Conservation (phyloP, 2,888 invertebrate species). For the Polymixis flavicincta region DNA sequence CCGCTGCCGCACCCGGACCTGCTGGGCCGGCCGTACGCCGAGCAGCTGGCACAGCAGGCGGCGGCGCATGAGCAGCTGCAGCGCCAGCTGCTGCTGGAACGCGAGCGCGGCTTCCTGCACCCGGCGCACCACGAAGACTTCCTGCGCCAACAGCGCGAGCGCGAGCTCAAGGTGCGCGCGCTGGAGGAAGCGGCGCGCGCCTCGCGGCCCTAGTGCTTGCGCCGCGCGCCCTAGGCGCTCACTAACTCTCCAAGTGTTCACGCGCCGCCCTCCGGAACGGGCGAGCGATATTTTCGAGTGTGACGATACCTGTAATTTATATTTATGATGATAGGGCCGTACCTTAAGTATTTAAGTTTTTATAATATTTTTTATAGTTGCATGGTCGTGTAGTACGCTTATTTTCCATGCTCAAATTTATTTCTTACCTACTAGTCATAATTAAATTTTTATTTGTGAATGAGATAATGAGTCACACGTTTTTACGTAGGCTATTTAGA, state of each 20-base stretch:
- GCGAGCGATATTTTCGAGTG: slow-evolving; percentile 71
- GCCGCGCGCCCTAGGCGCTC: slow-evolving; percentile 56
- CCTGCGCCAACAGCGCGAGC: slow-evolving; percentile 95
- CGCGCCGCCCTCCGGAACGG: slow-evolving; percentile 65
- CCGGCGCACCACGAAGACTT: slow-evolving; percentile 89
- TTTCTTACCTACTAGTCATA: slow-evolving; percentile 90
- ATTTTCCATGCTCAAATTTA: slow-evolving; percentile 90
- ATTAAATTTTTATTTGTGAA: slow-evolving; percentile 84
- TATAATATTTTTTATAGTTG: slow-evolving; percentile 88
- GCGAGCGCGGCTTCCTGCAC: slow-evolving; percentile 93
- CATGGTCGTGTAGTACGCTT: slow-evolving; percentile 89
- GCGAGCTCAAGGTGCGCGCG: slow-evolving; percentile 96
- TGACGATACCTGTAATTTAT: slow-evolving; percentile 85
- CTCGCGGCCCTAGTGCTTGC: slow-evolving; percentile 82
- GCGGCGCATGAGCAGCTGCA: slow-evolving; percentile 96
- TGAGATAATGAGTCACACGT: slow-evolving; percentile 70
- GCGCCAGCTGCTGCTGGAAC: slow-evolving; percentile 95
- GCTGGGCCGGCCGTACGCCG: slow-evolving; percentile 95
- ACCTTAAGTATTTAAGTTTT: slow-evolving; percentile 79
- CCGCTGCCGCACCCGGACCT: slow-evolving; percentile 94
- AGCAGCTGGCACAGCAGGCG: slow-evolving; percentile 94
- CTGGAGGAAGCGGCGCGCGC: slow-evolving; percentile 96
- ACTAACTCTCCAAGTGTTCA: slow-evolving; percentile 64
- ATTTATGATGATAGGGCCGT: slow-evolving; percentile 81
- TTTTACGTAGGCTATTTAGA: slow-evolving; percentile 81